These are phyloP conservation scores for Coelopa pilipes DNA, from an alignment of 2,888 invertebrate genomes.

Conservation along the genomic window DNA sequence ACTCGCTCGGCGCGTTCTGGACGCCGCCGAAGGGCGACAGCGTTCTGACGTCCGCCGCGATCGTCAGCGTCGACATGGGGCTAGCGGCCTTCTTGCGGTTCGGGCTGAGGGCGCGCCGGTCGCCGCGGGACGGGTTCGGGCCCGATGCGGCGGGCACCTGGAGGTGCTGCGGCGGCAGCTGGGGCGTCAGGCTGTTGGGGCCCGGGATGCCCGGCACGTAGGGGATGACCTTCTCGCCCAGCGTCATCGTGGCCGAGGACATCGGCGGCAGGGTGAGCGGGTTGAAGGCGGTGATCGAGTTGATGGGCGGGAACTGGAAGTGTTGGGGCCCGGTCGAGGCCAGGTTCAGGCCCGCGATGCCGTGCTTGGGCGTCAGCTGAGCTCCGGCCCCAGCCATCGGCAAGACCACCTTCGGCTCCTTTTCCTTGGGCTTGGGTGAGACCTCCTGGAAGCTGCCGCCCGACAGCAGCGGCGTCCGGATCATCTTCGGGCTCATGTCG, in stretches of 20 bases:
- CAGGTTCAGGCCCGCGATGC: conserved; percentile 70
- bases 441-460: conserved; percentile 80
- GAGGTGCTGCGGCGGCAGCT: conserved; percentile 62
- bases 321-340: conserved; percentile 66
- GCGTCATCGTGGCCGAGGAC: conserved; percentile 62
- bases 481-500: conserved; percentile 77
- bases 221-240: conserved; percentile 76
- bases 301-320: conserved; percentile 76
- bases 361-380: conserved; percentile 67
- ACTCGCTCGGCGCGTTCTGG: conserved; percentile 61
- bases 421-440: conserved; percentile 53
- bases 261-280: conserved; percentile 74
- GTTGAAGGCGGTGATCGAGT: conserved; percentile 77
- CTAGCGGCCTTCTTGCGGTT: conserved; percentile 59
- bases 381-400: neutral
- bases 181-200: conserved; percentile 72
- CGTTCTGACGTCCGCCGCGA: conserved; percentile 47
- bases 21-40: conserved; percentile 62
- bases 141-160: conserved; percentile 43
- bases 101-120: conserved; percentile 54
- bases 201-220: conserved; percentile 91
- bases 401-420: conserved; percentile 46
- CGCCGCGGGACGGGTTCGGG: conserved; percentile 44
- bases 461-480: conserved; percentile 83
- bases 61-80: conserved; percentile 48